Conservation (phyloP, 2,888 invertebrate genomes). For the Drosophila paucipuncta region DNA sequence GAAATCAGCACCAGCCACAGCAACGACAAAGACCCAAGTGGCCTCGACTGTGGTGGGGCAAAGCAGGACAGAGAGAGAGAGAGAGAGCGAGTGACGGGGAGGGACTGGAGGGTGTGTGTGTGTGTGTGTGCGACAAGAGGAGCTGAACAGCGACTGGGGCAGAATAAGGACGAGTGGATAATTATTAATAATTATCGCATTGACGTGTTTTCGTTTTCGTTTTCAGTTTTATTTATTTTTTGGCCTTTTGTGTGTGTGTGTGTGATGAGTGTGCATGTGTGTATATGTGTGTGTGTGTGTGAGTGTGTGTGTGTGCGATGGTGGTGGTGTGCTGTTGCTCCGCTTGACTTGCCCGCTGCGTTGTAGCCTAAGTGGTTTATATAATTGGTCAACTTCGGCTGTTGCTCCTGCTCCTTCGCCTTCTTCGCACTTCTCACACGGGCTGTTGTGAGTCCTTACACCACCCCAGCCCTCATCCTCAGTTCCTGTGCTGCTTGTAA, state of each 20-base stretch:
- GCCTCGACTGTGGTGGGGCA: conserved; percentile 43
- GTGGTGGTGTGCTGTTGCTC: conserved; percentile 27
- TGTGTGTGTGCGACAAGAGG: conserved; percentile 8
- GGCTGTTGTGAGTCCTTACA: not conserved
- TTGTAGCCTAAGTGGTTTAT: conserved; percentile 76
- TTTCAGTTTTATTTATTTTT: conserved; percentile 63
- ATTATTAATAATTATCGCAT: conserved; percentile 82
- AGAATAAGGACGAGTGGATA: conserved; percentile 81
- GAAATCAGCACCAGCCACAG: conserved; percentile 72
- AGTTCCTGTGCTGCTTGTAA: not conserved
- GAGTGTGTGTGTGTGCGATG: conserved; percentile 19
- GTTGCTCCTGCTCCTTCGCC: conserved; percentile 26
- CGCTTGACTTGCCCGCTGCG: conserved; percentile 52
- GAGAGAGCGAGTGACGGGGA: not conserved
- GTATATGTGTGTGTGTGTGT: conserved; percentile 4
- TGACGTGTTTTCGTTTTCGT: conserved; percentile 81
- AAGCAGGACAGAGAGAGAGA: not conserved
- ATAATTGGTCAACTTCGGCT: conserved; percentile 76
- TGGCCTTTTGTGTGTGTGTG: conserved; percentile 17
- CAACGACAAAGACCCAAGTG: conserved; percentile 49
- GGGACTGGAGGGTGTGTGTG: not conserved
- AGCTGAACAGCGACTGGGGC: conserved; percentile 26
- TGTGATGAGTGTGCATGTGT: conserved; percentile 1
- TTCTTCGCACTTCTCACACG: conserved; percentile 1
- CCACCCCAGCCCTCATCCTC: not conserved